These are phyloP conservation scores for Pempheris klunzingeri DNA, from an alignment of 2,797 vertebrate species.

Conservation along the genomic window DNA sequence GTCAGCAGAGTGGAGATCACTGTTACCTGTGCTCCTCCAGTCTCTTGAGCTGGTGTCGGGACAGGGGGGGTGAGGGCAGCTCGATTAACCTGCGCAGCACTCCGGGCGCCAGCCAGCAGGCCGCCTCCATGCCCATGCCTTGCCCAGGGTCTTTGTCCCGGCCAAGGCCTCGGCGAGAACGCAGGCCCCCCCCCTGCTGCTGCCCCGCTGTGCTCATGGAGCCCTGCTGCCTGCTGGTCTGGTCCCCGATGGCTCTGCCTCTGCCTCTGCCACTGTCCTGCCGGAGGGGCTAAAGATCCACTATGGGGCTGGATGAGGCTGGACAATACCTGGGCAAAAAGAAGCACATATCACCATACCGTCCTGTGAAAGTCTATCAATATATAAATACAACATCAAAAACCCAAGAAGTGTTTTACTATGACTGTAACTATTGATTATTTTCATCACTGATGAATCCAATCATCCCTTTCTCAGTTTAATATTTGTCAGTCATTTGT, in stretches of 20 bases:
- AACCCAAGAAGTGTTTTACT: neutral
- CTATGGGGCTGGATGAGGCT: conserved; percentile 53
- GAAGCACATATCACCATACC: neutral
- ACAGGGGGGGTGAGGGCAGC: conserved; percentile 92
- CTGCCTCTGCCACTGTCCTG: conserved; percentile 78
- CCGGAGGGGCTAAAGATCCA: conserved; percentile 69
- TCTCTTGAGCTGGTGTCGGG: conserved; percentile 95
- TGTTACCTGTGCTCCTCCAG: conserved; percentile 93
- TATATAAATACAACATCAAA: neutral
- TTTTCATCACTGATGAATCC: neutral
- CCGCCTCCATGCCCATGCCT: conserved; percentile 85
- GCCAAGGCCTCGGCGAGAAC: conserved; percentile 87
- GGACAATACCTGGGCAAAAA: conserved; percentile 21
- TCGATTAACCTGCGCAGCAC: conserved; percentile 91
- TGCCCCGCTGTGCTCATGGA: conserved; percentile 89
- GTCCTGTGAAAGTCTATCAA: neutral
- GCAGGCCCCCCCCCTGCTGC: conserved; percentile 84
- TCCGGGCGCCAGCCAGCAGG: conserved; percentile 84
- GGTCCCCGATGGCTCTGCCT: conserved; percentile 63
- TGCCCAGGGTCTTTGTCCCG: conserved; percentile 86
- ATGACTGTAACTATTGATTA: neutral
- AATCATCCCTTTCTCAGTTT: neutral
- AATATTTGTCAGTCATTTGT: neutral
- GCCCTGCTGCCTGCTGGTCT: conserved; percentile 69
- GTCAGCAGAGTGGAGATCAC: neutral